phyloP scores from a whole-genome alignment of 1,140 invertebrate genomes.

The Drosophila erecta region DNA sequence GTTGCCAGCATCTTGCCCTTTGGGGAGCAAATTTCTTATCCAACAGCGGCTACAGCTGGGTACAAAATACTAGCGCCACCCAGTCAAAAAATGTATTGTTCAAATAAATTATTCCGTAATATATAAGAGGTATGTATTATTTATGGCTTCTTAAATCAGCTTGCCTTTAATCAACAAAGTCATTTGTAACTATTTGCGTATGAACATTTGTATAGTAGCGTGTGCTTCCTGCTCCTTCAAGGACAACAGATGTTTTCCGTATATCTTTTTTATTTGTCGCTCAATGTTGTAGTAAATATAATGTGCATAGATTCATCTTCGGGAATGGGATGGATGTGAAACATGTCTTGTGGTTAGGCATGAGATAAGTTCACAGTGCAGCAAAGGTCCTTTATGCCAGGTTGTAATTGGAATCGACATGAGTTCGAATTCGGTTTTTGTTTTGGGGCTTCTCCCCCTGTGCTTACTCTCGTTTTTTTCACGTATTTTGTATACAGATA shows the following conservation, averaged over 20 bases:
- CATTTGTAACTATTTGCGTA: background rate
- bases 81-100: background rate
- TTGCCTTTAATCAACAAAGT: too few species aligned
- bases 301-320: constrained; percentile 69
- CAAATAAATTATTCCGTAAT: too few species aligned
- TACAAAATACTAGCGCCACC: constrained; percentile 6
- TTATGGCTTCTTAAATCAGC: too few species aligned
- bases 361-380: constrained; percentile 26
- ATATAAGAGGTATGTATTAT: too few species aligned
- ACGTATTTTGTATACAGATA: constrained; percentile 20
- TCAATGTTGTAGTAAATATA: constrained; percentile 70
- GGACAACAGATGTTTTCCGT: constrained; percentile 69
- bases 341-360: constrained; percentile 32
- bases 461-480: background rate
- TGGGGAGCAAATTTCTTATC: constrained; percentile 57
- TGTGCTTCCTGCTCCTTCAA: constrained; percentile 49
- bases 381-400: constrained; percentile 8
- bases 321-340: constrained; percentile 16
- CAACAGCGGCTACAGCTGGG: constrained; percentile 9
- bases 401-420: constrained; percentile 49
- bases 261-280: constrained; percentile 62
- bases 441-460: constrained; percentile 2
- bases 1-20: constrained; percentile 54
- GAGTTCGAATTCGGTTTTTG: constrained; percentile 20
- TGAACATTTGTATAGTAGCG: background rate